Base-by-base conservation (phyloP, 2,797 vertebrate genomes). In the Gadopsis marmoratus region DNA sequence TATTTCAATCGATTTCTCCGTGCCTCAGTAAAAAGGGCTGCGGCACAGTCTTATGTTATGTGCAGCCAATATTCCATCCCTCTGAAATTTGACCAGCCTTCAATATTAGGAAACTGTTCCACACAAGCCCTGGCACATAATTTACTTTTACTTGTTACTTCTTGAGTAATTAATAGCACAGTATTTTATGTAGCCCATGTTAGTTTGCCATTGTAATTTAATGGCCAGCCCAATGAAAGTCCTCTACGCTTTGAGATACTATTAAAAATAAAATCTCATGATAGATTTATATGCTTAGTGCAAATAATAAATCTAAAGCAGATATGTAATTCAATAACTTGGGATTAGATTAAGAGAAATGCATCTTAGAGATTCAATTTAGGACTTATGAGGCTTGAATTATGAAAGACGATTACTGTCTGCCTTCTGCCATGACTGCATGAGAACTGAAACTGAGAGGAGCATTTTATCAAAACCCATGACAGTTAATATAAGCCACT, bases 261-360 rank as follows among this genome's bases (percentile, higher is more conserved):
- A 60, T 73, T 74, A 86, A 68, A 83, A 88, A 80, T 81, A 68
- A 71, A 85, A 84, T 60, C 56, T 35, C 77, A 9, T 72, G 81
- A 84, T 87, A 77, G 84, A 91, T 92, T 90, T 86, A 89, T 90
- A 65, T 56, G 31, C 59, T 82, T 77, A 79, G 70, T 71, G 76
- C 86, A 90, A 83, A 88, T 88, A 84, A 91, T 93, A 89, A 90
- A 93, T 92, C 79, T 83, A 86, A 93, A 88, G 84, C 77, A 86
- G 79, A 87, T 83, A 86, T 89, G 74, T 92, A 91, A 91, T 93
- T 90, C 86, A 92, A 93, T 93, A 91, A 89, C 91, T 84, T 61
- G 83, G 83, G 73, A 91, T 91, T 91, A 89, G 77, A 89, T 91
- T 87, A 89, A 79, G 76, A 91, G 78, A 88, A 94, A 91, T 91